Evolutionary conservation across 2,797 vertebrate species (phyloP), one percentile per base, ranked within the genome.

Genomic region (Chelon labrosus): DNA sequence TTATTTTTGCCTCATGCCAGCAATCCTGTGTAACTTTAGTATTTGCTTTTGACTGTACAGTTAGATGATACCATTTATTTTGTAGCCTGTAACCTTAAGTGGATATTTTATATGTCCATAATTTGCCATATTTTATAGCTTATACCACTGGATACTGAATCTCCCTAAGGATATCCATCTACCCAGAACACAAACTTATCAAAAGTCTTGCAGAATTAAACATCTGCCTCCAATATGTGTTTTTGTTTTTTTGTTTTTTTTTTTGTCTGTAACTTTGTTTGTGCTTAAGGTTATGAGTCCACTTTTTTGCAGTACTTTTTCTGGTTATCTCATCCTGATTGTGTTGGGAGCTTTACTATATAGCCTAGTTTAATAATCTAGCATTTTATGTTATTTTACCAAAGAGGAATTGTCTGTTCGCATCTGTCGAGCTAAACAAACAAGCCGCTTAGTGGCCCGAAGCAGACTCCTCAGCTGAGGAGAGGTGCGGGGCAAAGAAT

Each of bases 391-490:
- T 79, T n/a, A 55, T 60, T 22, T 70, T 4, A n/a, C 27, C 14
- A 47, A 42, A 67, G 39, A 17, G 60, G 25, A 44, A 27, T 27
- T 59, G 68, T 59, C 25, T 53, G 50, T 49, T 50, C 66, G 77
- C 61, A 78, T 77, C 63, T 74, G 69, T 70, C 11, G 2, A 38
- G 62, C 41, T 58, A 37, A 70, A 64, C 27, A 63, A 56, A 46
- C 50, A 35, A 6, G 7, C 63, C 66, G 72, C 42, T 65, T 39
- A 39, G 19, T 65, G 38, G n/a, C 39, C 12, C 10, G 46, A 63
- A 47, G 49, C 42, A 11, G 57, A 22, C 10, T 54, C 39, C 27
- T 61, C 56, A 50, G 55, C 65, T 75, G 75, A 70, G 55, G 51
- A 77, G 39, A 14, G 50, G 64, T 42, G 60, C 22, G 41, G 58